Base-by-base conservation (phyloP, 2,888 invertebrate species). In the Myathropa florea region DNA sequence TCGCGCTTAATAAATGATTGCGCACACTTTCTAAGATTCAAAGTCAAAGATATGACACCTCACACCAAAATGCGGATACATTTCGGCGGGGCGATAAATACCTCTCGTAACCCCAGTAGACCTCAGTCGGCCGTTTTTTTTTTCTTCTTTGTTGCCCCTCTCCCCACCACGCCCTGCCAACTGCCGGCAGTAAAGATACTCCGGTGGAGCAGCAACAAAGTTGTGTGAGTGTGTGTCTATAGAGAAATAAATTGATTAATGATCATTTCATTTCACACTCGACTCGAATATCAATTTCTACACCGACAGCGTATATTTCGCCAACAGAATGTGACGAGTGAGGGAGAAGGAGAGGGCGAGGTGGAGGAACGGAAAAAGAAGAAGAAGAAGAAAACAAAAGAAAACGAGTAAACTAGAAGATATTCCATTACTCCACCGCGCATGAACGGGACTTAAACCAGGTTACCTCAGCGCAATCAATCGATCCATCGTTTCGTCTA, bases 261-360 rank as follows among this genome's bases (percentile, higher is more conserved):
- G 85, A 86, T 86, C 85, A 82, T 86, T 86, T 82, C 70, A 82
- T 75, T 86, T 86, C 73, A 86, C 82, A 86, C 85, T 77, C 85
- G 55, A 75, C 78, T 86, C 73, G 78, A 82, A 82, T 86, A 86
- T 86, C 82, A 86, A 82, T 85, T 85, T 57, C 73, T 65, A 18
- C 46, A 70, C 78, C 70, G 71, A 84, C 67, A 78, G 72, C 78
- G 85, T 71, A 76, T 80, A 76, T 84, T 80, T 80, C 24, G 61
- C 80, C 83, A 80, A 79, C 68, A 70, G 33, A 7, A 14, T n/a
- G 4, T n/a, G 23, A 14, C 26, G 33, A 9, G 39, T 12, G 21
- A 61, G 60, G 21, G 73, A 21, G 57, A 24, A 18, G 60, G 60
- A 3, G 7, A 12, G 73, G n/a, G n/a, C n/a, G n/a, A n/a, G n/a